Evolutionary conservation across 2,113 vertebrate genomes (phyloP).

Genomic region (Nothoprocta pentlandii): DNA sequence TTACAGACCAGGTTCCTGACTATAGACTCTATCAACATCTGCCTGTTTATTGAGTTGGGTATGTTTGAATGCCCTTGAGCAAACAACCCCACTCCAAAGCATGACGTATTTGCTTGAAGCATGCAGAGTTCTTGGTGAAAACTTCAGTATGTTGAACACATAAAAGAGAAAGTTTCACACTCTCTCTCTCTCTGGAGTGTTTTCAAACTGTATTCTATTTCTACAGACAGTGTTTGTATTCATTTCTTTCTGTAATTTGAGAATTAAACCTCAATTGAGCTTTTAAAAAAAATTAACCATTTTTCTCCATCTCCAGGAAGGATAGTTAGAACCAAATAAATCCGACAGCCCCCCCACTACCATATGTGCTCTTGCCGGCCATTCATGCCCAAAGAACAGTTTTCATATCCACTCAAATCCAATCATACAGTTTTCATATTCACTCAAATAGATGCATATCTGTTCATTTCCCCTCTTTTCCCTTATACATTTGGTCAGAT

Average conservation of each 20-base stretch:
- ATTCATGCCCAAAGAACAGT: neutral
- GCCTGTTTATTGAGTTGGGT: neutral
- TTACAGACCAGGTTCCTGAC: neutral
- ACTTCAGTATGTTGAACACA: neutral
- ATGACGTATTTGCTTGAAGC: neutral
- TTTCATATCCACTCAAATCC: neutral
- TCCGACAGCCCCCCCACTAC: neutral
- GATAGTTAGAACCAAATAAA: neutral
- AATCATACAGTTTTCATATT: neutral
- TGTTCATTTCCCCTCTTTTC: neutral
- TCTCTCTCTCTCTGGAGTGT: neutral
- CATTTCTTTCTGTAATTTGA: neutral
- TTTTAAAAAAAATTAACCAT: neutral
- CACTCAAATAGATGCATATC: neutral
- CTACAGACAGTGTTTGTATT: accelerated
- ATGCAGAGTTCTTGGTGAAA: neutral
- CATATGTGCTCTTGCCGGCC: neutral
- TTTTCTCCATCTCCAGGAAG: neutral
- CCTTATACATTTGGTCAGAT: accelerated
- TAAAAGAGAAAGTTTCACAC: neutral
- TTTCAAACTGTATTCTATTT: neutral
- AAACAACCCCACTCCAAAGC: neutral
- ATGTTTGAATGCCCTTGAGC: neutral
- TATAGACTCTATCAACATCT: neutral
- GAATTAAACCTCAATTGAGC: neutral